Evolutionary conservation across 2,113 vertebrate genomes (phyloP), one percentile per base, ranked within the genome.

Genomic region (Hiodon alosoides): DNA sequence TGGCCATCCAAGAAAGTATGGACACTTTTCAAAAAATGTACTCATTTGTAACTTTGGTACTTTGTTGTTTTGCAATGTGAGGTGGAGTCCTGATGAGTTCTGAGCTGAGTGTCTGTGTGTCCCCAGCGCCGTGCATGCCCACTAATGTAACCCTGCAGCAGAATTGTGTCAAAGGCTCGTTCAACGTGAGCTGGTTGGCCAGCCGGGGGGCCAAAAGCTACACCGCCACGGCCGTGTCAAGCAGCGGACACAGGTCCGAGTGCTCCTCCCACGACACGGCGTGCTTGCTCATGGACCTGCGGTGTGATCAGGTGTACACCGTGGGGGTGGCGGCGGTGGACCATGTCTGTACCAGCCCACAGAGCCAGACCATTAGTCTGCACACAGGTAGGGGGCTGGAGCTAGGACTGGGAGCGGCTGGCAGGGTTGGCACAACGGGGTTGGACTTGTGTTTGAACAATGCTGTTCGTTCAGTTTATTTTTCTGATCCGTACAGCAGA

Each of bases 121-220:
- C 74, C 0, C 5, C 79, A 92, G 91, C 76, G 4, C 90, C 91
- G 2, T 92, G 91, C 61, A 77, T 81, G 2, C 89, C 91, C 7
- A 84, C 81, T 7, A 75, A 88, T 0, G 75, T 92, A 46, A 14
- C 10, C 13, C 81, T 47, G 4, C 64, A 5, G 2, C 83, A 53
- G 67, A 81, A 50, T 67, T 93, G 91, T 59, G 67, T 73, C 3
- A 79, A 80, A 51, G 84, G n/a, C 68, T 77, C 79, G 46, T 77
- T 62, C 7, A 51, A 78, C 0, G 81, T 92, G 54, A 76, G 57
- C 0, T 93, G 91, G 91, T 52, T 66, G 5, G 62, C 76, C n/a
- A 90, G 87, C 61, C 79, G 5, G 0, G 90, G 89, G 0, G 88
- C 89, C 55, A 48, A 71, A 5, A 67, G 31, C 7, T 90, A 90